Conservation (phyloP, 2,888 invertebrate species). For the Eugnorisma glareosa region DNA sequence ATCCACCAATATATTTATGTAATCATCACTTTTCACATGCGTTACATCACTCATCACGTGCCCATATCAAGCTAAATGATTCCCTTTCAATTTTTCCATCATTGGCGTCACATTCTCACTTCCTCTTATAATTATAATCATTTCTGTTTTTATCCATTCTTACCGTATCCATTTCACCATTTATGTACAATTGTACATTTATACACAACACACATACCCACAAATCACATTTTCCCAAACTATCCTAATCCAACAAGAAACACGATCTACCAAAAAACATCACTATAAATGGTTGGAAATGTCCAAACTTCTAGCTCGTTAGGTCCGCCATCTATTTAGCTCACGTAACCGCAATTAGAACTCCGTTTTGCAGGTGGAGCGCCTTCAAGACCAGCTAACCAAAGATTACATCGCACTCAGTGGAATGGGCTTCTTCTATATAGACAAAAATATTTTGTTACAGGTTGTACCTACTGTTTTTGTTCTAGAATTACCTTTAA, state of each 20-base stretch:
- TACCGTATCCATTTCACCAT: not conserved
- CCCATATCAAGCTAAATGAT: not conserved
- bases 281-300: conserved; percentile 25
- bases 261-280: conserved; percentile 29
- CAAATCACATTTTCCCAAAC: conserved; percentile 16
- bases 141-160: not conserved
- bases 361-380: conserved; percentile 86
- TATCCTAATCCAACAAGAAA: conserved; percentile 35
- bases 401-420: conserved; percentile 90
- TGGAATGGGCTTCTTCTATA: conserved; percentile 90
- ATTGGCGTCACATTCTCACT: not conserved
- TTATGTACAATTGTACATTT: not conserved
- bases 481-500: conserved; percentile 1
- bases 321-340: conserved; percentile 38
- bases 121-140: not conserved
- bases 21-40: not conserved
- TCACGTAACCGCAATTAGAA: conserved; percentile 49
- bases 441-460: conserved; percentile 89
- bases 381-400: conserved; percentile 91
- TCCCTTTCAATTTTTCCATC: not conserved
- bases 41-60: not conserved
- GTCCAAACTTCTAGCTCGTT: conserved; percentile 42
- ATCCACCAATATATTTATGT: not conserved
- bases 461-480: conserved; percentile 80
- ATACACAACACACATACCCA: not conserved